Base-by-base conservation (phyloP, 2,888 invertebrate species). In the Habrosyne pyritoides region DNA sequence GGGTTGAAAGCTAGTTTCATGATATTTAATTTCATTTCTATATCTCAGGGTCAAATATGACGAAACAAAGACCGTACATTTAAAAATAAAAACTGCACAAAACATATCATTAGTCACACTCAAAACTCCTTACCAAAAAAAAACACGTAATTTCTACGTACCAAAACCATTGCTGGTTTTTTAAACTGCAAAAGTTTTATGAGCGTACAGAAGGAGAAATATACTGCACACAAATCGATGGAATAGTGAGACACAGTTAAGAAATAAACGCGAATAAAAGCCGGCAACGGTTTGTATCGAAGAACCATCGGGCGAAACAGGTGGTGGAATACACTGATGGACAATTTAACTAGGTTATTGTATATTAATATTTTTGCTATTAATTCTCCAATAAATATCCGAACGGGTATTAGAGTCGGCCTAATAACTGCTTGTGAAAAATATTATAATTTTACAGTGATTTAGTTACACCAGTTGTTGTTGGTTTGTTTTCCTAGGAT, bases 291-390 rank as follows among this genome's bases (percentile, higher is more conserved):
- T 28, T 28, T 50, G 50, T 50, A 21, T 28, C 21, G 52, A 55
- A 53, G 52, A 59, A 53, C 59, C 57, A 62, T 57, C 61, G 53
- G 53, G 55, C 54, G 53, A 47, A 53, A 53, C 63, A 64, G 63
- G 59, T 61, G 63, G 63, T 36, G 18, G 42, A 1, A 21, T 64
- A 56, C 63, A 61, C 21, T 61, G 54, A 10, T 3, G 50, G 47
- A 18, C 63, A 56, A 8, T 8, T 21, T 57, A 61, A 59, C 36
- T 0, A 14, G 18, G 49, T n/a, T 3, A 24, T 28, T 1, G 7
- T 28, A 28, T 14, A n/a, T 24, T 2, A 26, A 14, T 14, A 24
- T 22, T n/a, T 22, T 1, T 22, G 1, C 2, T 4, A 1, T 47
- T 8, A n/a, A n/a, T n/a, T n/a, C n/a, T n/a, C n/a, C n/a, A n/a